phyloP scores from a whole-genome alignment of 1,140 invertebrate species.

The Onthophagus taurus region DNA sequence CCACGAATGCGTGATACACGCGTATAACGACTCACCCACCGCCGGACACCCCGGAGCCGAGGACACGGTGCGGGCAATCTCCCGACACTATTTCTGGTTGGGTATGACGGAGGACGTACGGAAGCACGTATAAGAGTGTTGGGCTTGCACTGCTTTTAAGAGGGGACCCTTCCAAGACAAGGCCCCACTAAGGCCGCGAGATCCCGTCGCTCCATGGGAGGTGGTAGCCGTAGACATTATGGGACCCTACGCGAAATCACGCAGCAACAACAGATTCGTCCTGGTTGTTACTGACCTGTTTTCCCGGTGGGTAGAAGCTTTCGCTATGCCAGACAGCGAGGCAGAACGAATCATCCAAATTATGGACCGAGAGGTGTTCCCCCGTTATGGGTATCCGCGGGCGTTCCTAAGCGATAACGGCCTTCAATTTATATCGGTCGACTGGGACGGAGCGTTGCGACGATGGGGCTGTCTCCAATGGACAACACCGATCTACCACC shows the following conservation, averaged over 20 bases:
- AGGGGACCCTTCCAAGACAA: background rate
- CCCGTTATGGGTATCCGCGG: conserved; percentile 8
- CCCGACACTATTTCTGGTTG: background rate
- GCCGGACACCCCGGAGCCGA: background rate
- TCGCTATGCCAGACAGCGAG: background rate
- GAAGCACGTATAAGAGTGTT: background rate
- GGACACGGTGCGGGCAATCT: background rate
- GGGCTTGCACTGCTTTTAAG: background rate
- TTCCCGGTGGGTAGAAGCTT: background rate
- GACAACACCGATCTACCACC: conserved; percentile 2
- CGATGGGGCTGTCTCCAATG: conserved; percentile 2
- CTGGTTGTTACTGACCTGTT: conserved; percentile 3
- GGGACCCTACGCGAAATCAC: conserved; percentile 5
- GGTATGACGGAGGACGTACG: background rate
- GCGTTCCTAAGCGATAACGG: conserved; percentile 13
- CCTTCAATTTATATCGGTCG: conserved; percentile 3
- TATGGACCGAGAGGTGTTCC: conserved; percentile 7
- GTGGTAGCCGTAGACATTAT: background rate
- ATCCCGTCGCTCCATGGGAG: background rate
- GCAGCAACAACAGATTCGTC: background rate
- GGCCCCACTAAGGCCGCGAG: background rate
- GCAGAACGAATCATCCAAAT: background rate
- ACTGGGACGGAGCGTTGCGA: background rate
- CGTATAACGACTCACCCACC: background rate
- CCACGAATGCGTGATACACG: background rate